Percentiles rank a stretch among this genome's conserved stretches.
phyloP scores from a whole-genome alignment of 2,113 vertebrate genomes.

The Melospiza melodia region DNA sequence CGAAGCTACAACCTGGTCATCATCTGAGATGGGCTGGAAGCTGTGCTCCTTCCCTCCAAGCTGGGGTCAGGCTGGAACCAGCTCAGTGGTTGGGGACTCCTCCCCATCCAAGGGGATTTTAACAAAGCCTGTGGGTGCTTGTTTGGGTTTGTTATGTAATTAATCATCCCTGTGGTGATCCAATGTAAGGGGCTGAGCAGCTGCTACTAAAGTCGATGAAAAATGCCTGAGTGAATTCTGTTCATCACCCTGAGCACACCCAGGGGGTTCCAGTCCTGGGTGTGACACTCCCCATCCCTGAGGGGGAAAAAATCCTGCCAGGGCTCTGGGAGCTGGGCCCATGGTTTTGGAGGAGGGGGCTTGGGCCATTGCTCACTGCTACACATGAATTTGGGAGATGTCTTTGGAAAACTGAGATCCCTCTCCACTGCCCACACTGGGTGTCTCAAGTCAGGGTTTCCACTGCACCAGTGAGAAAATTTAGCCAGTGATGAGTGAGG shows the following conservation, averaged over 20 bases:
- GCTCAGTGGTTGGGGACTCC: not conserved
- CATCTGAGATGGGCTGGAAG: not conserved
- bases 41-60: not conserved
- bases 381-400: not conserved
- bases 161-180: not conserved
- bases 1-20: not conserved
- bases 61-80: not conserved
- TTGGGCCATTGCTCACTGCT: not conserved
- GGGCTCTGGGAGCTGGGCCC: not conserved
- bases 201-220: constrained; percentile 21
- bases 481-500: not conserved
- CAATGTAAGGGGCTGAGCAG: not conserved
- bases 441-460: not conserved
- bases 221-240: not conserved
- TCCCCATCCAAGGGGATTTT: not conserved
- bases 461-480: not conserved
- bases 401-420: not conserved
- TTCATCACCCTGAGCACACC: not conserved
- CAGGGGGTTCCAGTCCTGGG: not conserved
- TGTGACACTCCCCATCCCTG: not conserved
- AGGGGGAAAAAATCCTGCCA: not conserved
- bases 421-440: not conserved
- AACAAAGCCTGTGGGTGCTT: not conserved
- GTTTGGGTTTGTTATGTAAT: not conserved
- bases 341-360: not conserved